These are phyloP conservation scores for Nothoprocta pentlandii DNA, from an alignment of 2,113 vertebrate species.

Conservation along the genomic window DNA sequence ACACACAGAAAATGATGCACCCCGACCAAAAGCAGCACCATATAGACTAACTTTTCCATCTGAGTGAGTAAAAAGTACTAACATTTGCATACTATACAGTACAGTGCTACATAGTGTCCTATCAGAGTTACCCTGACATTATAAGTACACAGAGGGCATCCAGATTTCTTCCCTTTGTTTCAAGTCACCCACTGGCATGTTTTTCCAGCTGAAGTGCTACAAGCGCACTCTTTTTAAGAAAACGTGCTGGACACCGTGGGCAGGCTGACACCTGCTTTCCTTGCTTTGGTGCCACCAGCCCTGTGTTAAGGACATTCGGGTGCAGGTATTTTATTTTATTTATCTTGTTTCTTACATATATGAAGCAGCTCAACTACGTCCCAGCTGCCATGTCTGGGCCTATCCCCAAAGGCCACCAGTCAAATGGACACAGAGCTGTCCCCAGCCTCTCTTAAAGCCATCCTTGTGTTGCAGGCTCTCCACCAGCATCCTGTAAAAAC, in stretches of 20 bases:
- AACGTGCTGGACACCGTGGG: not conserved
- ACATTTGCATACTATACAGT: not conserved
- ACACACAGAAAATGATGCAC: not conserved
- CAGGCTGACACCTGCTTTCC: not conserved
- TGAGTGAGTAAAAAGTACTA: not conserved
- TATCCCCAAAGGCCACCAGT: not conserved
- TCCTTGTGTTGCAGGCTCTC: not conserved
- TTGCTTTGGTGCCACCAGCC: not conserved
- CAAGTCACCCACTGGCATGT: not conserved
- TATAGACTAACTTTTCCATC: not conserved
- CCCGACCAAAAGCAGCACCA: not conserved
- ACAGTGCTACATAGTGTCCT: not conserved
- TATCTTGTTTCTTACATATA: too few relatives aligned
- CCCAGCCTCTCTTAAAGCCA: not conserved
- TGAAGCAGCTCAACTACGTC: not conserved
- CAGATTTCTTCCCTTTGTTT: not conserved
- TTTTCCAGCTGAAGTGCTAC: not conserved
- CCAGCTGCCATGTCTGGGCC: not conserved
- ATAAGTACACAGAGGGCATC: not conserved
- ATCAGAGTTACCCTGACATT: accelerated
- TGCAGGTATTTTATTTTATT: not conserved
- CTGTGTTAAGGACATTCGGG: not conserved
- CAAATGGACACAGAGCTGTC: not conserved
- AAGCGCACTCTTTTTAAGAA: not conserved
- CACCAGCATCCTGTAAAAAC: not conserved